Conservation (phyloP, 2,888 invertebrate species). For the Sminthurinus aureus region DNA sequence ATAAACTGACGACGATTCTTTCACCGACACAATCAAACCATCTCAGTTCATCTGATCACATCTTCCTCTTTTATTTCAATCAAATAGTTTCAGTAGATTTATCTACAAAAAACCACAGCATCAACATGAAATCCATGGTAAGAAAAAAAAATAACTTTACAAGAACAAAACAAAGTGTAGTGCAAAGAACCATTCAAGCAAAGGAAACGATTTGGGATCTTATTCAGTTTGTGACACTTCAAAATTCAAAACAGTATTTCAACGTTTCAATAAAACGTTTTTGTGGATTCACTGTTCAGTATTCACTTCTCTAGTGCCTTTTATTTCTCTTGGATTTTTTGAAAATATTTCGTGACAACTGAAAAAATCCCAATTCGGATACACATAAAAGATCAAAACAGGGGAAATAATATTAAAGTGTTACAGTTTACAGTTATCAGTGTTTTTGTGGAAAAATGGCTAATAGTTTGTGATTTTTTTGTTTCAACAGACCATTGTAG, state of each 20-base stretch:
- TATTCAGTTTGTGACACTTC: background rate
- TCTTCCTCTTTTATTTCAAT: slow-evolving; percentile 14
- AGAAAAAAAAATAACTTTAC: background rate
- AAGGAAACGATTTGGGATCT: background rate
- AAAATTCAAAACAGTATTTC: background rate
- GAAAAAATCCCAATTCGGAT: background rate
- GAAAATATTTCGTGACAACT: background rate
- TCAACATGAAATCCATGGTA: slow-evolving; percentile 41
- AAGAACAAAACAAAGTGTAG: background rate
- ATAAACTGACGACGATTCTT: slow-evolving; percentile 32
- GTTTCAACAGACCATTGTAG: slow-evolving; percentile 23
- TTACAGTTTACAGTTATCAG: background rate
- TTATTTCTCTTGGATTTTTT: background rate
- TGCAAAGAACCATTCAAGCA: background rate
- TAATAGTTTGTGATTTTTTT: slow-evolving; percentile 6
- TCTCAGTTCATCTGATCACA: slow-evolving; percentile 29
- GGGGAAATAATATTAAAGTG: background rate
- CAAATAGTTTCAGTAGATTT: background rate
- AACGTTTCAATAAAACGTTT: background rate
- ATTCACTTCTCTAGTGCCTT: no score
- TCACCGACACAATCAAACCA: slow-evolving; percentile 30
- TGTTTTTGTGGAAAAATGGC: background rate
- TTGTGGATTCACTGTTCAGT: no score
- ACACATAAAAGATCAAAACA: background rate
- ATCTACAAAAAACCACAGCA: background rate